phyloP scores from a whole-genome alignment of 1,140 invertebrate genomes.

The Arion vulgaris region DNA sequence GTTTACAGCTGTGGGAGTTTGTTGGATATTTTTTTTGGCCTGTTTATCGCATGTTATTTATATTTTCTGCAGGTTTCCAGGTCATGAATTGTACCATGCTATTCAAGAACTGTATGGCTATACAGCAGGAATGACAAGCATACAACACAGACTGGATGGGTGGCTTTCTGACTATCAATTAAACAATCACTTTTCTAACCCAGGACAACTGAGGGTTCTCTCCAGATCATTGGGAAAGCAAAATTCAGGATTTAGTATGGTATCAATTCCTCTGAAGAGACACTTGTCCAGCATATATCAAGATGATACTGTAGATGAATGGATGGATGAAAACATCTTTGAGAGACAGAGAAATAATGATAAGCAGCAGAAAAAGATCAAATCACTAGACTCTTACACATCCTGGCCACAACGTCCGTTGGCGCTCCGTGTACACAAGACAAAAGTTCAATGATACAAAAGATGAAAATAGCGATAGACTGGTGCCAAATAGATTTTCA shows the following conservation, averaged over 20 bases:
- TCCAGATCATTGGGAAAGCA: constrained; percentile 8
- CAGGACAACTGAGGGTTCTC: constrained; percentile 46
- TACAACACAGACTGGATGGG: constrained; percentile 35
- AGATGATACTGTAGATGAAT: constrained; percentile 40
- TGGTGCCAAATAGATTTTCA: not conserved
- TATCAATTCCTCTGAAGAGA: constrained; percentile 13
- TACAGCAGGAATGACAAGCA: not conserved
- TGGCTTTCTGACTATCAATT: constrained; percentile 56
- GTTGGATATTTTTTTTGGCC: too few species aligned
- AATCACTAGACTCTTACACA: constrained; percentile 17
- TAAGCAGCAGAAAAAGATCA: constrained; percentile 25
- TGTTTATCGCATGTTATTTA: too few species aligned
- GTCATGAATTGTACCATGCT: constrained; percentile 40
- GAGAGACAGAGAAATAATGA: constrained; percentile 25
- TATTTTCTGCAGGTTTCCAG: constrained; percentile 39
- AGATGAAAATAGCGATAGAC: not conserved
- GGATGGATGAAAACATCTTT: constrained; percentile 43
- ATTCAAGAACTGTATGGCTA: constrained; percentile 41
- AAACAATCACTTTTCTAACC: constrained; percentile 46
- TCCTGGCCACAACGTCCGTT: constrained; percentile 38
- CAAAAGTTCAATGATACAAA: not conserved
- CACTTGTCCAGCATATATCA: not conserved
- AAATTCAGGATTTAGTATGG: not conserved
- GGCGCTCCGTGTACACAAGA: too few species aligned
- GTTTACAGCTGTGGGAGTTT: too few species aligned